phyloP scores from a whole-genome alignment of 2,113 vertebrate genomes.

The Anas platyrhynchos region DNA sequence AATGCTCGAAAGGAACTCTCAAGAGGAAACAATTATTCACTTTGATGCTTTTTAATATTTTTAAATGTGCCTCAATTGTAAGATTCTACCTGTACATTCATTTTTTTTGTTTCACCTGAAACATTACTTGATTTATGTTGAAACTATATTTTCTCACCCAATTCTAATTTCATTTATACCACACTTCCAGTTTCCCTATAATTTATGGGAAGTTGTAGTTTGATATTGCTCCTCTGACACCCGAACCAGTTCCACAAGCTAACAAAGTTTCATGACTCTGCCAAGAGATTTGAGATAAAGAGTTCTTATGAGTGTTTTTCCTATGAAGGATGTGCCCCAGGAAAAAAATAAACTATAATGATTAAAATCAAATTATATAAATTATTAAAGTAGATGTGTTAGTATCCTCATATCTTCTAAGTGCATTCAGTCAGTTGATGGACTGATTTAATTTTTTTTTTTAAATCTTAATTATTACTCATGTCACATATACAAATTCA shows the following conservation, averaged over 20 bases:
- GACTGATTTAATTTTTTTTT: background rate
- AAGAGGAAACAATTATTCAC: constrained; percentile 59
- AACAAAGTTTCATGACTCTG: background rate
- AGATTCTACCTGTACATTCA: background rate
- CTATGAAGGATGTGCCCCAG: background rate
- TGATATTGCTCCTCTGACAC: background rate
- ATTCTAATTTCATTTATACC: constrained; percentile 20
- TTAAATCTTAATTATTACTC: background rate
- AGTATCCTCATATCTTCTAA: background rate
- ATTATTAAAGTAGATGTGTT: background rate
- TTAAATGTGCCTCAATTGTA: constrained; percentile 32
- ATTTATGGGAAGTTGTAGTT: background rate
- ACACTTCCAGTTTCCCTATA: background rate
- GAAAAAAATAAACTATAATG: background rate
- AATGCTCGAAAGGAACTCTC: constrained; percentile 36
- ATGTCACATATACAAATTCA: background rate
- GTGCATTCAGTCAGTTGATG: background rate
- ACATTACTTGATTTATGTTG: constrained; percentile 35
- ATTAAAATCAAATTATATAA: background rate
- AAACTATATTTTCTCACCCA: constrained; percentile 19
- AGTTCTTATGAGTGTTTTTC: background rate
- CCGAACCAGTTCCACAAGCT: background rate
- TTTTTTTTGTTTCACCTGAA: constrained; percentile 52
- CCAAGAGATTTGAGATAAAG: background rate
- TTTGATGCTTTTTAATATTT: constrained; percentile 63